Base-by-base conservation (phyloP, 2,797 vertebrate species). In the Phalloptychus januarius region DNA sequence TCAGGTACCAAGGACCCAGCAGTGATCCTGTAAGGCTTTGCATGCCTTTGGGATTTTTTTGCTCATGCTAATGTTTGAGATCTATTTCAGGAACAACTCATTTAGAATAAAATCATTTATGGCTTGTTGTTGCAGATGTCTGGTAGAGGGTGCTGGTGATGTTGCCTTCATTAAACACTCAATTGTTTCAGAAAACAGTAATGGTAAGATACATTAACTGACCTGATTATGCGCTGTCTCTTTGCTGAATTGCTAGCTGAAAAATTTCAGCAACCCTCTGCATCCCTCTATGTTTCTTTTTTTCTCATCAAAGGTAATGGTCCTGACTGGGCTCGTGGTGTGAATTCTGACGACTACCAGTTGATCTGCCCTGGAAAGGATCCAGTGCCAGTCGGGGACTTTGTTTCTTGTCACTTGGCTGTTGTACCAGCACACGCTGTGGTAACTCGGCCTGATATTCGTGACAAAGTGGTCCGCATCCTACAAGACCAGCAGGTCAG, bases 351-450 rank as follows among this genome's bases (percentile, higher is more conserved):
- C 0, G 92, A 94, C 11, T 99, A 95, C 72, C 71, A 93, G 87
- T 80, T 99, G 77, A 92, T 99, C 77, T 99, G 98, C 85, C 96
- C 94, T 0, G 74, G 86, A 0, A 89, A 84, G 42, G 75, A 5
- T 5, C 87, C 93, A 2, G 86, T 86, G 23, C 82, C 95, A 1
- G n/a, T 97, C 48, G 4, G 7, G 0, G 85, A 95, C 0, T 96
- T 84, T 50, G 4, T 0, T 0, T 36, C 0, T 0, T 99, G 98
- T 89, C 0, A 98, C 87, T 90, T 98, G 88, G 96, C 96, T 6
- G 0, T 0, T 0, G 97, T 96, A 31, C 96, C 97, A 0, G 95
- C 96, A 72, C 97, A 97, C 0, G 97, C 97, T 76, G 97, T 99
- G 69, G 77, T 99, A 69, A 93, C 97, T 0, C 96, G 96, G 0